Evolutionary conservation across 2,888 invertebrate genomes (phyloP).

Genomic region (Trachelus tabidus): DNA sequence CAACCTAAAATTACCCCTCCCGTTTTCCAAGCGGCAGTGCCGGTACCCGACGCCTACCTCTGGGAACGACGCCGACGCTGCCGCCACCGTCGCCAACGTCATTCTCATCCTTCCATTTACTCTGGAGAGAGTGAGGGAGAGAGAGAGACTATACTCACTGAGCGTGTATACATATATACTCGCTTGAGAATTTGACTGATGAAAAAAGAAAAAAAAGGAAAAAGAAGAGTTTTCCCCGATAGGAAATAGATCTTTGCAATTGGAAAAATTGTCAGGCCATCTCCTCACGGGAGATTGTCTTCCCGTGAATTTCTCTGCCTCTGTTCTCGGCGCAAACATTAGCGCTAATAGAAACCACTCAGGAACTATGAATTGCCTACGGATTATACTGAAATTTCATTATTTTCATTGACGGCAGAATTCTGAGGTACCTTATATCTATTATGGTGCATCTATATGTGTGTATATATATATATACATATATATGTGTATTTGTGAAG

Average conservation of each 20-base stretch:
- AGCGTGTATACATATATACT: not conserved
- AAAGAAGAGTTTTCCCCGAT: slow-evolving; percentile 41
- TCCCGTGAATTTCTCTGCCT: slow-evolving; percentile 30
- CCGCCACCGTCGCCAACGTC: slow-evolving; percentile 26
- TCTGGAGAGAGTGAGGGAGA: not conserved
- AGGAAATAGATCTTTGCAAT: slow-evolving; percentile 63
- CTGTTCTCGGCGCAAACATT: slow-evolving; percentile 21
- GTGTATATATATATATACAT: no score
- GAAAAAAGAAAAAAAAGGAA: not conserved
- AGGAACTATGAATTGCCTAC: slow-evolving; percentile 58
- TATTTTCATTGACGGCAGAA: slow-evolving; percentile 36
- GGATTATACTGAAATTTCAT: slow-evolving; percentile 65
- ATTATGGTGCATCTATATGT: not conserved
- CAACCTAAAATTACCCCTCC: slow-evolving; percentile 64
- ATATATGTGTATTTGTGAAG: no score
- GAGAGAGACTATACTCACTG: slow-evolving; percentile 9
- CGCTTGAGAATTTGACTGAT: not conserved
- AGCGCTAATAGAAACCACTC: slow-evolving; percentile 48
- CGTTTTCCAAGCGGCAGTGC: slow-evolving; percentile 31
- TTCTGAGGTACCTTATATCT: not conserved
- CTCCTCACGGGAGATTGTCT: slow-evolving; percentile 62
- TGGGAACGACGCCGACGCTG: slow-evolving; percentile 28
- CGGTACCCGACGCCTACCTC: slow-evolving; percentile 35
- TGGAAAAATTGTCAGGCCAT: slow-evolving; percentile 28
- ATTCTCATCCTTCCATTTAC: not conserved